Evolutionary conservation across 2,113 vertebrate species (phyloP).

Genomic region (Psephotus haematonotus): DNA sequence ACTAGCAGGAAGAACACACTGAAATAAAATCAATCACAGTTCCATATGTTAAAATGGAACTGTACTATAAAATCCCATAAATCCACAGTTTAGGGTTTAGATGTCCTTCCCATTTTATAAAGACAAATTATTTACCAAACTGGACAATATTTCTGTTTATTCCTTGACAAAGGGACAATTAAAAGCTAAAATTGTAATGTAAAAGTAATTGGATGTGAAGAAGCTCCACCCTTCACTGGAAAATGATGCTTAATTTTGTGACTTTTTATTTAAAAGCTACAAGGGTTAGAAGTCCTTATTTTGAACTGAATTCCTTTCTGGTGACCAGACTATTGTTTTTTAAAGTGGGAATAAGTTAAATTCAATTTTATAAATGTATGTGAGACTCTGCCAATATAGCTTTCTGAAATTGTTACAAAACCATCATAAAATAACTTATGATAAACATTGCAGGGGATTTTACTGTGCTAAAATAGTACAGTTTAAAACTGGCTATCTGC

Average conservation of each 20-base stretch:
- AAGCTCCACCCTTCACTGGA: not conserved
- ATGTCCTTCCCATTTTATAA: not conserved
- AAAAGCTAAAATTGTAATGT: not conserved
- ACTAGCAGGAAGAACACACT: not conserved
- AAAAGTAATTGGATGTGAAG: not conserved
- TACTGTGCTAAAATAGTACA: not conserved
- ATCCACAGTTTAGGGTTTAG: not conserved
- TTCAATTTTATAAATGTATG: not conserved
- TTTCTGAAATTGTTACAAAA: not conserved
- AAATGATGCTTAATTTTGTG: not conserved
- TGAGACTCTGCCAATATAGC: not conserved
- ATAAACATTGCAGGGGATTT: constrained; percentile 1
- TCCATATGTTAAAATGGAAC: not conserved
- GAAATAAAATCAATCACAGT: not conserved
- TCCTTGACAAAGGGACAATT: not conserved
- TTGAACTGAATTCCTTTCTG: not conserved
- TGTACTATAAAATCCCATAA: not conserved
- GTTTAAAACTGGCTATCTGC: not conserved
- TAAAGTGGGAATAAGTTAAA: not conserved
- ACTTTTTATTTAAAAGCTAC: not conserved
- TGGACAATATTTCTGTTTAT: not conserved
- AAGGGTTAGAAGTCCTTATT: not conserved
- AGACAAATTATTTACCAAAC: not conserved
- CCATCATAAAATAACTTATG: not conserved
- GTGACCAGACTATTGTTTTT: not conserved